A percentile compares a stretch with the other conserved stretches of the same genome.
These are phyloP conservation scores for Drosophila lacicola DNA, from an alignment of 2,888 invertebrate genomes.

Conservation along the genomic window DNA sequence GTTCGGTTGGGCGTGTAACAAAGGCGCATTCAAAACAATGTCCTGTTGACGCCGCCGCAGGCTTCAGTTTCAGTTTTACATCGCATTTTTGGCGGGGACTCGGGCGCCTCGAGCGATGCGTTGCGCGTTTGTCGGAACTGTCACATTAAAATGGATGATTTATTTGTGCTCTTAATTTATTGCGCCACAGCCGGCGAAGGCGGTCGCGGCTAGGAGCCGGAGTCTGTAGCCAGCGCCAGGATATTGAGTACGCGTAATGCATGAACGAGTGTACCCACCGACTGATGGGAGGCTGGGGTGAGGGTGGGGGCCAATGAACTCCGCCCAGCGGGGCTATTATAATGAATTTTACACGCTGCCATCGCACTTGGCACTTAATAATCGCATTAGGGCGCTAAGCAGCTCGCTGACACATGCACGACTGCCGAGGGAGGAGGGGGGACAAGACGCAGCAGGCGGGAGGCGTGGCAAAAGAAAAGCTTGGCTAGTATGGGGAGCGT, in stretches of 20 bases:
- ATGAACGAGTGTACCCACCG: constrained; percentile 56
- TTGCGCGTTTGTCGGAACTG: constrained; percentile 78
- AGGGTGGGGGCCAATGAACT: constrained; percentile 53
- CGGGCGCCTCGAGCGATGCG: constrained; percentile 1
- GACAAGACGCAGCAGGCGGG: not conserved
- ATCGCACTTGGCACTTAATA: constrained; percentile 76
- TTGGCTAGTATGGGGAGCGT: not conserved
- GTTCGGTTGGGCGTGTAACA: constrained; percentile 1
- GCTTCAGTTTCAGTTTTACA: constrained; percentile 17
- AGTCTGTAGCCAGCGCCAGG: constrained; percentile 40
- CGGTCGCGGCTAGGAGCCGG: constrained; percentile 30
- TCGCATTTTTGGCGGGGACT: not conserved
- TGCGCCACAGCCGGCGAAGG: constrained; percentile 62
- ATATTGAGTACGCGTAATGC: constrained; percentile 80
- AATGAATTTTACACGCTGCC: constrained; percentile 76
- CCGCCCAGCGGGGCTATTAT: constrained; percentile 56
- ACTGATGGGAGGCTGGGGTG: not conserved
- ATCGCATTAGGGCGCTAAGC: constrained; percentile 78
- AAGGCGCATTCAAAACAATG: constrained; percentile 58
- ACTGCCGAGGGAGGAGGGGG: not conserved
- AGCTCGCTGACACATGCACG: constrained; percentile 69
- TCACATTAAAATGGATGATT: constrained; percentile 83
- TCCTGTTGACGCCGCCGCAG: constrained; percentile 34
- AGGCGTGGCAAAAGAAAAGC: not conserved
- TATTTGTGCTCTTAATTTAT: constrained; percentile 81